Percentiles rank a stretch among this genome's conserved stretches.
Conservation (phyloP, 2,797 vertebrate species). For the Notolepis coatsorum region DNA sequence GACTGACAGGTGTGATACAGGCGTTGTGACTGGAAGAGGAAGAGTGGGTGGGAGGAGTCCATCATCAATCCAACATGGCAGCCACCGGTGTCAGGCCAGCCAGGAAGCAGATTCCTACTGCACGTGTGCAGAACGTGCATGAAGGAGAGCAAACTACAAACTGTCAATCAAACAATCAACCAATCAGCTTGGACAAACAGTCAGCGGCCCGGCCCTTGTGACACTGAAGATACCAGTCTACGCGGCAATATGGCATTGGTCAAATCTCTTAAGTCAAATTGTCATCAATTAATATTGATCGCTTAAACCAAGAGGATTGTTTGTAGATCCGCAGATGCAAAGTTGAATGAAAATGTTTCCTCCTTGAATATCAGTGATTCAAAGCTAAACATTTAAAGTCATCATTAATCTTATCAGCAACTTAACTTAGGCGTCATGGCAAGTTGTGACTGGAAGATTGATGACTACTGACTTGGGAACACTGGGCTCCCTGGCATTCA, state of each 20-base stretch:
- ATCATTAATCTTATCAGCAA: no score
- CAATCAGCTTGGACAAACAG: slow-evolving; percentile 44
- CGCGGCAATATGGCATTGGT: slow-evolving; percentile 28
- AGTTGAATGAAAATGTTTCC: no score
- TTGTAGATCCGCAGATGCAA: no score
- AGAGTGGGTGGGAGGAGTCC: slow-evolving; percentile 14
- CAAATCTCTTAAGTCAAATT: not conserved
- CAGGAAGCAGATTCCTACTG: slow-evolving; percentile 52
- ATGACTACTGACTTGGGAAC: no score
- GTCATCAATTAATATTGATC: not conserved
- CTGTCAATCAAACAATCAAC: slow-evolving; percentile 33
- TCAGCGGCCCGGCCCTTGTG: slow-evolving; percentile 35
- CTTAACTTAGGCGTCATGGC: no score
- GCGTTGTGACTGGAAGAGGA: slow-evolving; percentile 26
- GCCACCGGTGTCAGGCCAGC: slow-evolving; percentile 47
- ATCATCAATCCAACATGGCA: slow-evolving; percentile 58
- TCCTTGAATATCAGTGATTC: no score
- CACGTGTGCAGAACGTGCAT: slow-evolving; percentile 44
- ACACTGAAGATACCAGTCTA: slow-evolving; percentile 54
- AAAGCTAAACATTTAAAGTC: no score
- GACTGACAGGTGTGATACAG: slow-evolving; percentile 19
- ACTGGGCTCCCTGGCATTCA: no score
- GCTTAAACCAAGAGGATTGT: not conserved
- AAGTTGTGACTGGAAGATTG: no score
- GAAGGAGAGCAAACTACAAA: slow-evolving; percentile 25